A percentile compares a stretch with the other conserved stretches of the same genome.
Evolutionary conservation across 2,797 vertebrate genomes (phyloP).

Genomic region (Mallotus villosus): DNA sequence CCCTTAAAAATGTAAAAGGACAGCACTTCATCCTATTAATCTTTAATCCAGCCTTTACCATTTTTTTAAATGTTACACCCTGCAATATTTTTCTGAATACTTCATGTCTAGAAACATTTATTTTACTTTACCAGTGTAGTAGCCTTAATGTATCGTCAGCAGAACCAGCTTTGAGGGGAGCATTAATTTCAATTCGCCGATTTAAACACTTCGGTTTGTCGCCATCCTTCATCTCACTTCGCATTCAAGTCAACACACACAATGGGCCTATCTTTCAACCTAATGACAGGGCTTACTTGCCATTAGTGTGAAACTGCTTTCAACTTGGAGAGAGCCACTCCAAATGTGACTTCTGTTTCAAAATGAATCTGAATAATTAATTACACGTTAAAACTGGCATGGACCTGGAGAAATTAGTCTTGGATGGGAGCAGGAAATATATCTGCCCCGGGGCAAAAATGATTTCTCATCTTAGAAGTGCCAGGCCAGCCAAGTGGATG

Average conservation of each 20-base stretch:
- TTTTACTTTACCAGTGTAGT: constrained; percentile 88
- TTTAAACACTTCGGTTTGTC: constrained; percentile 94
- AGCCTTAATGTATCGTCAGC: constrained; percentile 91
- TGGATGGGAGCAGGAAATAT: constrained; percentile 55
- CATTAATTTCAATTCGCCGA: constrained; percentile 97
- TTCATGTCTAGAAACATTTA: constrained; percentile 90
- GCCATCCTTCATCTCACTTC: constrained; percentile 87
- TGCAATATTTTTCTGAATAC: constrained; percentile 76
- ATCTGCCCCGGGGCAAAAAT: constrained; percentile 63
- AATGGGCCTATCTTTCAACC: constrained; percentile 81
- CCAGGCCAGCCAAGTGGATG: constrained; percentile 65
- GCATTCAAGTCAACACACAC: constrained; percentile 75
- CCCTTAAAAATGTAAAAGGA: constrained; percentile 26
- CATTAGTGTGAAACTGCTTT: constrained; percentile 67
- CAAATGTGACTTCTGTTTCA: constrained; percentile 72
- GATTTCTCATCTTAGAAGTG: constrained; percentile 71
- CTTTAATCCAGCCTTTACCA: constrained; percentile 67
- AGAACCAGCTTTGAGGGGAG: constrained; percentile 86
- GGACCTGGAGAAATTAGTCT: constrained; percentile 53
- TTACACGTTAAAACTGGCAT: constrained; percentile 68
- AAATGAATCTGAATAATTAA: constrained; percentile 81
- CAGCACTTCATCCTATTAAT: constrained; percentile 48
- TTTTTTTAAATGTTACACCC: constrained; percentile 52
- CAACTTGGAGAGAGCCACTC: constrained; percentile 74
- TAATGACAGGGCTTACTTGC: constrained; percentile 75